Conservation (phyloP, 2,797 vertebrate genomes). For the Hydrocynus forskahlii region DNA sequence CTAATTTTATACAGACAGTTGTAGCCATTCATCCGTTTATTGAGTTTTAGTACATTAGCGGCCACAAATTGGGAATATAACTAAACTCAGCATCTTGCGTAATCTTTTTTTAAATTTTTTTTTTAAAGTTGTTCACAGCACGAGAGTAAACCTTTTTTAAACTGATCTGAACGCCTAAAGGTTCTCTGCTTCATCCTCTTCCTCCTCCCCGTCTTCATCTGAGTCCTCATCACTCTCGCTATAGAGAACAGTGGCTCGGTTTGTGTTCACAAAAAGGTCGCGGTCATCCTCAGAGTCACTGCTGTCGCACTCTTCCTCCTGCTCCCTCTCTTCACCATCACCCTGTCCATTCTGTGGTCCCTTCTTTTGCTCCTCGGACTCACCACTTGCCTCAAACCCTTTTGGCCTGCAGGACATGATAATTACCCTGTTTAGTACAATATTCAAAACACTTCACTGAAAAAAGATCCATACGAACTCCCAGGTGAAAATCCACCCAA, state of each 20-base stretch:
- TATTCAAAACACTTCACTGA: not conserved
- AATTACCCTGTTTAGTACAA: not conserved
- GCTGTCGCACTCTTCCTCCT: constrained; percentile 62
- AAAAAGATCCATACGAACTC: not conserved
- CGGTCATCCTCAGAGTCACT: constrained; percentile 82
- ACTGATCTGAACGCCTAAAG: not conserved
- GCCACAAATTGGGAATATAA: not conserved
- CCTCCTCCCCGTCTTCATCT: constrained; percentile 69
- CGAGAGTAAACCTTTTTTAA: not conserved
- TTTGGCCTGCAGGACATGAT: constrained; percentile 76
- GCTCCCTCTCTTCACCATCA: constrained; percentile 48
- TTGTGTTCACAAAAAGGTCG: constrained; percentile 92
- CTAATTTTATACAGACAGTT: too few species aligned
- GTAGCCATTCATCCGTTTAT: not conserved
- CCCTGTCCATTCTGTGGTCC: constrained; percentile 46
- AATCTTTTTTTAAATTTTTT: not conserved
- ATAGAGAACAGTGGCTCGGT: constrained; percentile 82
- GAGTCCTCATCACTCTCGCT: constrained; percentile 80
- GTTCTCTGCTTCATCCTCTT: constrained; percentile 43
- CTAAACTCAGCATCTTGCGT: not conserved
- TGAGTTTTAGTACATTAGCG: not conserved
- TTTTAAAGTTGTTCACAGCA: not conserved
- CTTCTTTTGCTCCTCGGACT: constrained; percentile 51
- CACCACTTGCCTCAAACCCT: constrained; percentile 68
- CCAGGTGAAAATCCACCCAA: not conserved